Base-by-base conservation (phyloP, 2,888 invertebrate species). In the Taenaris catops region DNA sequence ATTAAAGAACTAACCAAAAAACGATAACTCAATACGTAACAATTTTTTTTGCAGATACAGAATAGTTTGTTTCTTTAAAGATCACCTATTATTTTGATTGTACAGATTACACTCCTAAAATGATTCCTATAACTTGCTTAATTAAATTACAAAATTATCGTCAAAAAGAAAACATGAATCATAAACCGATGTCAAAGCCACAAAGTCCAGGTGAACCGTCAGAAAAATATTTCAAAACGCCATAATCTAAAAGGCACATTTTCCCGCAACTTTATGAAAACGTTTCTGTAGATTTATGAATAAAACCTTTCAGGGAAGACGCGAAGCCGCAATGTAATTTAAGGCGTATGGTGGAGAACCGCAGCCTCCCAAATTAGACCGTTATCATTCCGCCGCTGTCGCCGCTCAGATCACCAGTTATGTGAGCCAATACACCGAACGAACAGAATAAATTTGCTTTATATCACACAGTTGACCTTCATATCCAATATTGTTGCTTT, bases 391-490 rank as follows among this genome's bases (percentile, higher is more conserved):
- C 72, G 53, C 59, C 65, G 67, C 68, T 75, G 84, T 81, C 83
- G 75, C 67, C 63, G 63, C 64, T 51, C 58, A 76, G 81, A 83
- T 83, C 84, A 75, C 79, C 75, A 73, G 75, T 74, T 76, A 79
- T 75, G 75, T 74, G 75, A 72, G 76, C 79, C 83, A 83, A 84
- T 86, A 84, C 79, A 79, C 74, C 54, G 71, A 63, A 59, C 58
- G 61, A 78, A 78, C 76, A 72, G 83, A 81, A 86, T 84, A 84
- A 83, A 83, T 84, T 84, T 79, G 68, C 76, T 79, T 78, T 81
- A 81, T 80, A 74, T 63, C 66, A 69, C 60, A 66, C 72, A 63
- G 72, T 71, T 81, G 84, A 83, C 83, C 84, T 83, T 79, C 80
- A 68, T 75, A 78, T 68, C 73, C 74, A 66, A 81, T 84, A 80